Percentiles rank a stretch among this genome's conserved stretches.
These are phyloP conservation scores for Dryas iulia DNA, from an alignment of 1,140 invertebrate genomes.

Conservation along the genomic window DNA sequence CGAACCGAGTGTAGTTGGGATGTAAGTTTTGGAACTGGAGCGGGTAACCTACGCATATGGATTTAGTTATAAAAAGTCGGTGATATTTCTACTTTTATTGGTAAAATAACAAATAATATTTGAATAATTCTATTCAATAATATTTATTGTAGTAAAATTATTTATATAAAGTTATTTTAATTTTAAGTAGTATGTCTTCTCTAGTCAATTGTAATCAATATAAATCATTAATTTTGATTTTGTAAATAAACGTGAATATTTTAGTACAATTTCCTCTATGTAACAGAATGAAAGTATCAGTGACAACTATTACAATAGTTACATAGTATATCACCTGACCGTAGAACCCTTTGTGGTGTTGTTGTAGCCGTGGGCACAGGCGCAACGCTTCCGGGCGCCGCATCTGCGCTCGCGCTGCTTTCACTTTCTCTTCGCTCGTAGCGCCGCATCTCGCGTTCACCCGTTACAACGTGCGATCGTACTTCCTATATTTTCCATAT, in stretches of 20 bases:
- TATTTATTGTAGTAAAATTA: background rate
- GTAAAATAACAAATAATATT: slow-evolving; percentile 3
- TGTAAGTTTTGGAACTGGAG: slow-evolving; percentile 54
- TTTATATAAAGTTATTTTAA: background rate
- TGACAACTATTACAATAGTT: background rate
- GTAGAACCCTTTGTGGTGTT: slow-evolving; percentile 58
- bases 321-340: slow-evolving; percentile 23
- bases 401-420: slow-evolving; percentile 72
- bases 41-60: slow-evolving; percentile 71
- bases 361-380: slow-evolving; percentile 42
- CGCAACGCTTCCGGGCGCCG: slow-evolving; percentile 69
- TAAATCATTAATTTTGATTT: background rate
- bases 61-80: slow-evolving; percentile 78
- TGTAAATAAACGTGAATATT: background rate
- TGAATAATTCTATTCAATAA: background rate
- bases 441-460: slow-evolving; percentile 64
- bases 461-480: slow-evolving; percentile 46
- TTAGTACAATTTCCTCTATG: background rate
- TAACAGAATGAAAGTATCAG: background rate
- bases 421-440: slow-evolving; percentile 71
- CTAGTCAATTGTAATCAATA: too few species aligned
- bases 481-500: slow-evolving; percentile 64
- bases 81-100: slow-evolving; percentile 61
- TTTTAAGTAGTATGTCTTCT: too few species aligned
- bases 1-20: slow-evolving; percentile 37